These are phyloP conservation scores for Caenorhabditis afra DNA, from an alignment of 2,888 invertebrate genomes.

Conservation along the genomic window DNA sequence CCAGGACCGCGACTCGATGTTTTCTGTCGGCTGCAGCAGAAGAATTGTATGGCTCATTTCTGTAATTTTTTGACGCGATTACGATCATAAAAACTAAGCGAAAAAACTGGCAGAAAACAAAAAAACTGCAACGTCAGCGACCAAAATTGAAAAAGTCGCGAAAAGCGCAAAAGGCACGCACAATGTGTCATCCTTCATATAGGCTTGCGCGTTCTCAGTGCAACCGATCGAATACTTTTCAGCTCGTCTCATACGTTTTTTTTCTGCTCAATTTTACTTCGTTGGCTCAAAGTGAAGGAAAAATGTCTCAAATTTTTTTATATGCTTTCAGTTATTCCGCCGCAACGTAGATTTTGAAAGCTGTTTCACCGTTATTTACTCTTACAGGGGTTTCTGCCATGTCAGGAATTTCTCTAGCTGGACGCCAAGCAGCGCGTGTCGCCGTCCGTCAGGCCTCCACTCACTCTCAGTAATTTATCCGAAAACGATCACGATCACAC, in stretches of 20 bases:
- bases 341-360: too few relatives aligned
- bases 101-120: not conserved
- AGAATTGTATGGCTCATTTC: constrained; percentile 89
- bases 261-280: too few relatives aligned
- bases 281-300: too few relatives aligned
- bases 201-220: constrained; percentile 12
- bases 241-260: not conserved
- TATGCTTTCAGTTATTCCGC: too few relatives aligned
- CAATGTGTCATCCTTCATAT: too few relatives aligned
- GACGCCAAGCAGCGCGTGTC: constrained; percentile 42
- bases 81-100: not conserved
- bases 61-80: too few relatives aligned
- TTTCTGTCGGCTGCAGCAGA: constrained; percentile 92
- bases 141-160: constrained; percentile 9
- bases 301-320: too few relatives aligned
- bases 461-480: constrained; percentile 53
- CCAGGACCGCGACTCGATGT: constrained; percentile 96
- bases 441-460: constrained; percentile 55
- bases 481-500: not conserved
- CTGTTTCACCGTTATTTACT: too few relatives aligned
- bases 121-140: constrained; percentile 24
- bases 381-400: constrained; percentile 45
- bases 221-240: constrained; percentile 26
- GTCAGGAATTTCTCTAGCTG: constrained; percentile 48
- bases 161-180: constrained; percentile 9